These are phyloP conservation scores for Platalea minor DNA, from an alignment of 2,797 vertebrate species.

Conservation along the genomic window DNA sequence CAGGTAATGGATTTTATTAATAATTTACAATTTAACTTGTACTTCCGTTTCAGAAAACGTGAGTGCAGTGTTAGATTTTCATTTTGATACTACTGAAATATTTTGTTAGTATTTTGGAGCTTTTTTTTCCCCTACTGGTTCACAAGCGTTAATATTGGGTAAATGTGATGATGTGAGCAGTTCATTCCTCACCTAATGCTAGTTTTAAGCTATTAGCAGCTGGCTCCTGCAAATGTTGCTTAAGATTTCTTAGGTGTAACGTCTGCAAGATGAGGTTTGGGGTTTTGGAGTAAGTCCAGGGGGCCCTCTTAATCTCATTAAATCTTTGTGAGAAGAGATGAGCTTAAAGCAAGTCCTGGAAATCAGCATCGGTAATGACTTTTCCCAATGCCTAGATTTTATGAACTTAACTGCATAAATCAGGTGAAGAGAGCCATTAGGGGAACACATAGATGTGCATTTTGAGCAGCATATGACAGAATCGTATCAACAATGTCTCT, in stretches of 20 bases:
- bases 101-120: not conserved
- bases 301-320: not conserved
- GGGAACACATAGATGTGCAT: not conserved
- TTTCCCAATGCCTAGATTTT: not conserved
- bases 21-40: slow-evolving; percentile 21
- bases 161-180: not conserved
- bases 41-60: not conserved
- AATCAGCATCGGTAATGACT: not conserved
- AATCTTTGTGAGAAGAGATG: not conserved
- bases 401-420: not conserved
- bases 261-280: not conserved
- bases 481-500: not conserved
- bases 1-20: slow-evolving; percentile 80
- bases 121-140: not conserved
- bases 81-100: not conserved
- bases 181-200: not conserved
- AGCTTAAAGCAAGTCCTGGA: not conserved
- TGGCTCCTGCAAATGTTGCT: not conserved
- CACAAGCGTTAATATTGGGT: not conserved
- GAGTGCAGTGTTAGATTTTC: not conserved
- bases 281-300: not conserved
- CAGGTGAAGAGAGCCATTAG: not conserved
- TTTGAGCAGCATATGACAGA: not conserved
- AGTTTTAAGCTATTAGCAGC: not conserved
- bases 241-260: not conserved